Evolutionary conservation across 1,140 invertebrate species (phyloP).

Genomic region (Eubasilissa regina): DNA sequence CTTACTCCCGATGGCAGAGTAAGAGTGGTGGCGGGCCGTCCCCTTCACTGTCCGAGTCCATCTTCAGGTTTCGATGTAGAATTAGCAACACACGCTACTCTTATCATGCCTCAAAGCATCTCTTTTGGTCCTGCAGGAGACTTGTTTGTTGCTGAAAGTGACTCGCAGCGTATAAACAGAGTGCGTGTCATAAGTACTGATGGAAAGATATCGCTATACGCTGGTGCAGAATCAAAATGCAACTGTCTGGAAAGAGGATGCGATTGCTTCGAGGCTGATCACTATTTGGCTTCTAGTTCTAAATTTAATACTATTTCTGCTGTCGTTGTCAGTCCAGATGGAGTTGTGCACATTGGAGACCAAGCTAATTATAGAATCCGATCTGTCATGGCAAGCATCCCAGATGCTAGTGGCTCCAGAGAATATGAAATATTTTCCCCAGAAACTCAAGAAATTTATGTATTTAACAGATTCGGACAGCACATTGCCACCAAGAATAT

Average conservation of each 20-base stretch:
- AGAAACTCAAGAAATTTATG: constrained; percentile 95
- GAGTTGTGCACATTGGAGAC: constrained; percentile 94
- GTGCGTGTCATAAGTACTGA: constrained; percentile 93
- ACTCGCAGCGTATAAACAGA: constrained; percentile 94
- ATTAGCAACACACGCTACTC: constrained; percentile 88
- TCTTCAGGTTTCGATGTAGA: constrained; percentile 83
- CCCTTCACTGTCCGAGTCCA: constrained; percentile 89
- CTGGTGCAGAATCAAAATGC: constrained; percentile 95
- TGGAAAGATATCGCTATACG: constrained; percentile 92
- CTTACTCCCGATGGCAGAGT: constrained; percentile 92
- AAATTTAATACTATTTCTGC: constrained; percentile 96
- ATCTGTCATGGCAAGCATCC: constrained; percentile 93
- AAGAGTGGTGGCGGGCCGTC: constrained; percentile 92
- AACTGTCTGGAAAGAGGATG: constrained; percentile 93
- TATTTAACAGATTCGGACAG: constrained; percentile 96
- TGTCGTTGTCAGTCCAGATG: constrained; percentile 93
- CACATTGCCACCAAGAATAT: constrained; percentile 95
- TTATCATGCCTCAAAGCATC: constrained; percentile 94
- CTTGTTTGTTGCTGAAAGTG: constrained; percentile 95
- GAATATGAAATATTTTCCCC: constrained; percentile 97
- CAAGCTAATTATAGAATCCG: constrained; percentile 93
- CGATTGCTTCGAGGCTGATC: constrained; percentile 93
- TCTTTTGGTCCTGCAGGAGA: constrained; percentile 96
- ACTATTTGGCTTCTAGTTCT: constrained; percentile 91
- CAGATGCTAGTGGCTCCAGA: constrained; percentile 84